A percentile compares a stretch with the other conserved stretches of the same genome.
Conservation (phyloP, 2,888 invertebrate genomes). For the Anorthoa munda region DNA sequence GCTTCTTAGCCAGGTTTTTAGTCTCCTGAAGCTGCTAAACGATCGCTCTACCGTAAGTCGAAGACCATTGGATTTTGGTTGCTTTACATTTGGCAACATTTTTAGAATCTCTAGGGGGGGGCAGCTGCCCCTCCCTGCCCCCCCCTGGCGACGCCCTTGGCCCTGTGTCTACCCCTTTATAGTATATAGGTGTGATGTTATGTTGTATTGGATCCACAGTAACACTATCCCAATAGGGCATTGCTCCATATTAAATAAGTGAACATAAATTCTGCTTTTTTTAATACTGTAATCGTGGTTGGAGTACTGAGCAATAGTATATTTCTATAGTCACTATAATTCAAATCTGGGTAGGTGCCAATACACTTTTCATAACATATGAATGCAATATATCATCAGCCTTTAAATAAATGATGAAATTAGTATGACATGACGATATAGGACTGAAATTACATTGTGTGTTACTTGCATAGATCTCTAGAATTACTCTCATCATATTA, state of each 20-base stretch:
- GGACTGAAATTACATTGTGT: slow-evolving; percentile 9
- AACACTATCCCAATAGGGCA: not conserved
- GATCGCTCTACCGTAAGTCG: too few species aligned
- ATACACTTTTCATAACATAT: slow-evolving; percentile 26
- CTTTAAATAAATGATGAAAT: slow-evolving; percentile 29
- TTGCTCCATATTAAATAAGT: not conserved
- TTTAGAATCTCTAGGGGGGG: too few species aligned
- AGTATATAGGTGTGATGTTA: not conserved
- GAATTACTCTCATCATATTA: not conserved
- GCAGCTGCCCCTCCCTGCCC: too few species aligned
- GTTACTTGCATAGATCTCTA: not conserved
- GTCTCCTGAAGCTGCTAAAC: too few species aligned
- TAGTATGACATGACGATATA: slow-evolving; percentile 11
- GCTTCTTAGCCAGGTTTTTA: too few species aligned
- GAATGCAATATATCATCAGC: slow-evolving; percentile 21
- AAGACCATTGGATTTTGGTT: too few species aligned
- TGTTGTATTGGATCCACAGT: not conserved
- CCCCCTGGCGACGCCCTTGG: too few species aligned
- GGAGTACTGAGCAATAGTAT: slow-evolving; percentile 10
- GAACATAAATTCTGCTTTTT: slow-evolving; percentile 12
- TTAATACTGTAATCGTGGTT: slow-evolving; percentile 2
- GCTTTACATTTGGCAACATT: too few species aligned
- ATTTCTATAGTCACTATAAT: not conserved
- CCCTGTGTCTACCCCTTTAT: not conserved
- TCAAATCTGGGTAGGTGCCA: slow-evolving; percentile 32